These are phyloP conservation scores for Nycticorax nycticorax DNA, from an alignment of 2,113 vertebrate species.

Conservation along the genomic window DNA sequence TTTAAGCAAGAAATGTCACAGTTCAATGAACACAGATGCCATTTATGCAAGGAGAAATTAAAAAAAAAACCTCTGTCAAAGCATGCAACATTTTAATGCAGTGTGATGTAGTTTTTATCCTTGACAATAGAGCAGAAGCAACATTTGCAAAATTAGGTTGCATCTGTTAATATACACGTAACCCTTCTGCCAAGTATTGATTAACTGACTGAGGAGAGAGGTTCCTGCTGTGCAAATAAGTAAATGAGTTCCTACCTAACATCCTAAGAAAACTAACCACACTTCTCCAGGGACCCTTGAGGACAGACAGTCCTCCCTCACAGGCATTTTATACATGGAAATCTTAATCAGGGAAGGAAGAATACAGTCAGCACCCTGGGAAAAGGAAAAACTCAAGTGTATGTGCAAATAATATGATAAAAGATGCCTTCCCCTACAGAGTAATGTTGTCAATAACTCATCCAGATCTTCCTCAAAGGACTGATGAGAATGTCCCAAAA, in stretches of 20 bases:
- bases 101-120: neutral
- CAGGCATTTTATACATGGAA: neutral
- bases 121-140: neutral
- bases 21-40: neutral
- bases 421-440: neutral
- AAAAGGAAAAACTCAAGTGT: neutral
- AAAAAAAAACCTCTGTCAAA: neutral
- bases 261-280: neutral
- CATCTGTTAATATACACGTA: conserved; percentile 1
- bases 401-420: neutral
- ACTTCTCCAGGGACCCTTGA: neutral
- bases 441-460: neutral
- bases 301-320: neutral
- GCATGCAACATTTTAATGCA: neutral
- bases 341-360: neutral
- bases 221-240: neutral
- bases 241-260: neutral
- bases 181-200: neutral
- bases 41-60: neutral
- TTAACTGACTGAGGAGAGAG: neutral
- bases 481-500: neutral
- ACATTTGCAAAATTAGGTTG: conserved; percentile 6
- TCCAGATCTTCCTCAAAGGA: neutral
- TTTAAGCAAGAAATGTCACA: neutral
- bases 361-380: neutral